A percentile compares a stretch with the other conserved stretches of the same genome.
These are phyloP conservation scores for Cacoxenus indagator DNA, from an alignment of 2,888 invertebrate species.

Conservation along the genomic window DNA sequence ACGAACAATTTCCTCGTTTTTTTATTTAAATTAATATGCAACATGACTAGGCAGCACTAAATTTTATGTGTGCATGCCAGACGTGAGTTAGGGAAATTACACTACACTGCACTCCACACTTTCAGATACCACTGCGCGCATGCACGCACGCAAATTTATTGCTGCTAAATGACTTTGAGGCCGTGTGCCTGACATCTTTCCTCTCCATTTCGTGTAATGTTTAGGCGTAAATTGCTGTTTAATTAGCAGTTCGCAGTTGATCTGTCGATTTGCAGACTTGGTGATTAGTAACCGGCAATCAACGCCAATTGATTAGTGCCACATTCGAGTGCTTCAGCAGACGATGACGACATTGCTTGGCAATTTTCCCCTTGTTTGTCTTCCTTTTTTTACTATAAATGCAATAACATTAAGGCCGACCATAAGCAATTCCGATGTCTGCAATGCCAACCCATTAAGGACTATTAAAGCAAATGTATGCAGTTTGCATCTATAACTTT, in stretches of 20 bases:
- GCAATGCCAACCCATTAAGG: neutral
- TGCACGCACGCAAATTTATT: slow-evolving; percentile 56
- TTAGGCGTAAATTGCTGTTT: slow-evolving; percentile 49
- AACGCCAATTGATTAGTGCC: slow-evolving; percentile 7
- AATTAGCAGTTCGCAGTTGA: slow-evolving; percentile 46
- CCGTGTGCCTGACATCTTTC: neutral
- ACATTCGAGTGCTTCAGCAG: neutral
- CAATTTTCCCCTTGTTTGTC: no score
- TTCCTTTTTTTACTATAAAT: no score
- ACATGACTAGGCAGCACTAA: slow-evolving; percentile 24
- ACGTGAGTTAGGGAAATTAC: slow-evolving; percentile 35
- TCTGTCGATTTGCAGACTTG: neutral
- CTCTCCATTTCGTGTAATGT: slow-evolving; percentile 30
- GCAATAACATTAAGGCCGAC: no score
- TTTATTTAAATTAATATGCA: slow-evolving; percentile 62
- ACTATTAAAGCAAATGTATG: neutral
- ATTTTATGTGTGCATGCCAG: neutral
- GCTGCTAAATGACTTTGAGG: slow-evolving; percentile 47
- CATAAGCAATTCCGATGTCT: neutral
- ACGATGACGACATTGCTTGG: neutral
- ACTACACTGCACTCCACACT: no score
- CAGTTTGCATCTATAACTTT: neutral
- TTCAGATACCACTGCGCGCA: slow-evolving; percentile 16
- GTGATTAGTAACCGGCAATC: slow-evolving; percentile 20
- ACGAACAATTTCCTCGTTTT: neutral